These are phyloP conservation scores for Motacilla alba DNA, from an alignment of 2,113 vertebrate species.

Conservation along the genomic window DNA sequence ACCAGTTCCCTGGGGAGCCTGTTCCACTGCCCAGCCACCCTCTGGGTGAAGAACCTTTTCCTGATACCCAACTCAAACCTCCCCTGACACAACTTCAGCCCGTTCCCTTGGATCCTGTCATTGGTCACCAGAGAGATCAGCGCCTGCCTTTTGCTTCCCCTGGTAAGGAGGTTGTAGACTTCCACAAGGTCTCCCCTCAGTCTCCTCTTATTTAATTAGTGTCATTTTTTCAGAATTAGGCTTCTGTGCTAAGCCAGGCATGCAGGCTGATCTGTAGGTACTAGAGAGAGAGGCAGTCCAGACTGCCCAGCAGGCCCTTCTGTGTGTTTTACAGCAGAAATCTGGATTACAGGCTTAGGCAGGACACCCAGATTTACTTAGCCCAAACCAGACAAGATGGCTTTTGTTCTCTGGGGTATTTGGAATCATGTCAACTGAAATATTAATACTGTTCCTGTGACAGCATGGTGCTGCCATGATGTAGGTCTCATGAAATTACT, in stretches of 20 bases:
- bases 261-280: neutral
- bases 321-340: neutral
- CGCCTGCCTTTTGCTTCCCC: neutral
- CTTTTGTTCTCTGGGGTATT: neutral
- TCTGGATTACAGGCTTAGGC: neutral
- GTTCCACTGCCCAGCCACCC: neutral
- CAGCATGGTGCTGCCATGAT: neutral
- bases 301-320: neutral
- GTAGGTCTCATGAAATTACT: neutral
- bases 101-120: accelerated
- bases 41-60: neutral
- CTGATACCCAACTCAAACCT: neutral
- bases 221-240: neutral
- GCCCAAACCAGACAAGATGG: neutral
- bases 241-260: neutral
- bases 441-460: neutral
- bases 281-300: neutral
- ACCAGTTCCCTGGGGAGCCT: neutral
- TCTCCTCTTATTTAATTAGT: neutral
- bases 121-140: neutral
- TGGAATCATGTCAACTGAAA: neutral
- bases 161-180: neutral
- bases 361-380: neutral
- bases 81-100: accelerated
- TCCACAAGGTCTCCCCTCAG: neutral